These are phyloP conservation scores for Fistularia tabacaria DNA, from an alignment of 2,797 vertebrate species.

Conservation along the genomic window DNA sequence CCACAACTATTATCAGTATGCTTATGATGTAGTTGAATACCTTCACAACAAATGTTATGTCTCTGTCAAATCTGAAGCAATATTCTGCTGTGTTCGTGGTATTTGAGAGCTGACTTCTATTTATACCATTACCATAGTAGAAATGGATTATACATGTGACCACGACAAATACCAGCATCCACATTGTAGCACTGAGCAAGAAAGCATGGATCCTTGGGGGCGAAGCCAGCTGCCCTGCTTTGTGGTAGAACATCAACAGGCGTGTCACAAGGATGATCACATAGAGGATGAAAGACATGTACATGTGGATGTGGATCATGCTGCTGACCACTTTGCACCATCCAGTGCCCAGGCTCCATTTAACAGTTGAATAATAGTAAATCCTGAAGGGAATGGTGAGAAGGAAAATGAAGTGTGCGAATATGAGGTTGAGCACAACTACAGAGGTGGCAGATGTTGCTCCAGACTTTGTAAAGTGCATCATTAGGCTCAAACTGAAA, in stretches of 20 bases:
- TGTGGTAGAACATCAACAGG: constrained; percentile 78
- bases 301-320: constrained; percentile 91
- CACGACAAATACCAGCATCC: constrained; percentile 71
- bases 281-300: constrained; percentile 87
- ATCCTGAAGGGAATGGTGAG: constrained; percentile 88
- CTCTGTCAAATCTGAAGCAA: constrained; percentile 80
- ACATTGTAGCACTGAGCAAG: constrained; percentile 68
- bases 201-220: constrained; percentile 76
- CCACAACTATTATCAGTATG: constrained; percentile 48
- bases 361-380: constrained; percentile 66
- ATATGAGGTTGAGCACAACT: constrained; percentile 83
- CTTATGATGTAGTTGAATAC: constrained; percentile 77
- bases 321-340: constrained; percentile 82
- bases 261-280: constrained; percentile 79
- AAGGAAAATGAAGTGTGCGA: constrained; percentile 84
- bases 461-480: constrained; percentile 78
- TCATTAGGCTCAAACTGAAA: constrained; percentile 73
- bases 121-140: constrained; percentile 49
- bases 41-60: constrained; percentile 3
- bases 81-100: rapidly evolving
- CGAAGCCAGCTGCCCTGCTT: constrained; percentile 68
- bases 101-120: rapidly evolving
- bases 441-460: constrained; percentile 81
- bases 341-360: constrained; percentile 57
- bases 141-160: constrained; percentile 53